These are phyloP conservation scores for Trachymyrmex cornetzi DNA, from an alignment of 1,140 invertebrate species.

Conservation along the genomic window DNA sequence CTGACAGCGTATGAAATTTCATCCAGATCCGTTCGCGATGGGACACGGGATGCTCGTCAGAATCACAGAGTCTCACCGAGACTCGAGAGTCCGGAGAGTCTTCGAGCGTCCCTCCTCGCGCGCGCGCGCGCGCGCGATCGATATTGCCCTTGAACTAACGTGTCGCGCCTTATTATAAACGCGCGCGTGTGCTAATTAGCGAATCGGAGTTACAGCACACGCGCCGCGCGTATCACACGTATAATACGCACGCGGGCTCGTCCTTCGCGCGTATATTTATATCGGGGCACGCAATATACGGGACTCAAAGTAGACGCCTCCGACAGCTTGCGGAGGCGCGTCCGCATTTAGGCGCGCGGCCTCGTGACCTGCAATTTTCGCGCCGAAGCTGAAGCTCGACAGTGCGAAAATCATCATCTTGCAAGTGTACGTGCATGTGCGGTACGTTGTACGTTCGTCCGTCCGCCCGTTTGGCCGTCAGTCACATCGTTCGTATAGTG, in stretches of 20 bases:
- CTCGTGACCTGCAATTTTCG: neutral
- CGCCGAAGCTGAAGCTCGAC: neutral
- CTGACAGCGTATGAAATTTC: neutral
- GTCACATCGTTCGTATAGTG: neutral
- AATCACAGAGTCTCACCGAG: too few species aligned
- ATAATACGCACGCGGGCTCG: neutral
- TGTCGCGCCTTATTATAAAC: conserved; percentile 43
- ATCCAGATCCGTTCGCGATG: neutral
- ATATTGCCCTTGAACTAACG: conserved; percentile 20
- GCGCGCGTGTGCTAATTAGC: conserved; percentile 30
- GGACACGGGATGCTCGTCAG: too few species aligned
- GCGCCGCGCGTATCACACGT: too few species aligned
- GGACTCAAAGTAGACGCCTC: neutral
- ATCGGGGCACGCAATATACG: conserved; percentile 14
- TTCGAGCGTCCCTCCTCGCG: neutral
- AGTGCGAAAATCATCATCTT: conserved; percentile 55
- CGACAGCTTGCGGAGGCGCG: neutral
- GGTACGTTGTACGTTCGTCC: neutral
- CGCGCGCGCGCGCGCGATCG: conserved; percentile 16
- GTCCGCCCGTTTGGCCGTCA: neutral
- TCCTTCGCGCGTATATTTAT: conserved; percentile 60
- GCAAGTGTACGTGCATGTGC: neutral
- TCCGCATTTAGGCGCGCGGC: neutral
- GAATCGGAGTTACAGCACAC: conserved; percentile 27
- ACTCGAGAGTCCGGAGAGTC: neutral